Conservation (phyloP, 2,113 vertebrate species). For the Oryzias woworae region DNA sequence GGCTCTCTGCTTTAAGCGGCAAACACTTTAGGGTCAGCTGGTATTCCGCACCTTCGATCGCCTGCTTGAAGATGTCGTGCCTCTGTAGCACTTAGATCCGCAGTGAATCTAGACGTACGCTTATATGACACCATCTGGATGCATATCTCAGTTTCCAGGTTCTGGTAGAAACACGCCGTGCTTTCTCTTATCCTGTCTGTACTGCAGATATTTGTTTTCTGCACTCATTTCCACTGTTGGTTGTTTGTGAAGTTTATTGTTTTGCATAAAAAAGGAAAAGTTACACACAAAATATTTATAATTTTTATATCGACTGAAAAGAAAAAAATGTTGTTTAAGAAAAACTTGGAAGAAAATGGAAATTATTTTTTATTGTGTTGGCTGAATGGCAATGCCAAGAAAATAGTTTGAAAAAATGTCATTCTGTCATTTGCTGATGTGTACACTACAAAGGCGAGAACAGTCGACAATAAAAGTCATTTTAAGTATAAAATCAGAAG, state of each 20-base stretch:
- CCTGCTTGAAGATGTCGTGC: slow-evolving; percentile 51
- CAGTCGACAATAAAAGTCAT: slow-evolving; percentile 76
- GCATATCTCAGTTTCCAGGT: slow-evolving; percentile 36
- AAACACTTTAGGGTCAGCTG: background rate
- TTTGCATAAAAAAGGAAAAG: slow-evolving; percentile 75
- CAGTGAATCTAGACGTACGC: slow-evolving; percentile 15
- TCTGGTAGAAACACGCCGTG: slow-evolving; percentile 43
- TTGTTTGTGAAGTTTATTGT: slow-evolving; percentile 77
- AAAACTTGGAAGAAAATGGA: slow-evolving; percentile 46
- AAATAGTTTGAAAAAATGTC: slow-evolving; percentile 57
- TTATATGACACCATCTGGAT: slow-evolving; percentile 25
- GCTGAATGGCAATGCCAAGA: slow-evolving; percentile 49
- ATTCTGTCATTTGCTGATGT: slow-evolving; percentile 72
- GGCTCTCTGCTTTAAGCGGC: slow-evolving; percentile 21
- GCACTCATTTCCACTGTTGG: slow-evolving; percentile 61
- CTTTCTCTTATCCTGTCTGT: slow-evolving; percentile 11
- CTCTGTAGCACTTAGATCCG: slow-evolving; percentile 48
- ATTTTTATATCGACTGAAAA: slow-evolving; percentile 76
- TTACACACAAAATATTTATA: slow-evolving; percentile 80
- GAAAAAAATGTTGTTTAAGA: slow-evolving; percentile 37
- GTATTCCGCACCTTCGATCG: slow-evolving; percentile 19
- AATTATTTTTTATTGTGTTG: slow-evolving; percentile 80
- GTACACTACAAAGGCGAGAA: slow-evolving; percentile 71
- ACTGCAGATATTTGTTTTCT: slow-evolving; percentile 35
- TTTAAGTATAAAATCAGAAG: slow-evolving; percentile 65